Percentiles rank a stretch among this genome's conserved stretches.
Conservation (phyloP, 2,888 invertebrate genomes). For the Nineta flava region DNA sequence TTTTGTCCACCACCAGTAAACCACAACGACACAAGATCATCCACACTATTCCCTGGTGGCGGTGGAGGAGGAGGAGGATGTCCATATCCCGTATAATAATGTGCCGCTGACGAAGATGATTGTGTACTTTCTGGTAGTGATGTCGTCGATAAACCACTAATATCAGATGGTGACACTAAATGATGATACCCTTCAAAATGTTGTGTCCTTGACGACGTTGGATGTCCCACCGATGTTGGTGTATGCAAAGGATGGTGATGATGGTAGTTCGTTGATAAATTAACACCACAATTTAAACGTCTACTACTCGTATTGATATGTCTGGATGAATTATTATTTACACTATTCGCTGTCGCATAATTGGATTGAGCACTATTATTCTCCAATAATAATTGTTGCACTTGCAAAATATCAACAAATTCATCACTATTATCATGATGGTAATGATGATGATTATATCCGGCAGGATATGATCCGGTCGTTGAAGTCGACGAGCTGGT, state of each 20-base stretch:
- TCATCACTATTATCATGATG: conserved; percentile 35
- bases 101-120: neutral
- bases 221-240: conserved; percentile 6
- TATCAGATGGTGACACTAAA: conserved; percentile 7
- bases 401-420: conserved; percentile 72
- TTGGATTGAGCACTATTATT: conserved; percentile 20
- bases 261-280: conserved; percentile 11
- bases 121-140: neutral
- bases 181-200: conserved; percentile 9
- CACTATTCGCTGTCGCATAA: conserved; percentile 13
- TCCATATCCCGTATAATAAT: neutral
- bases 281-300: too few species aligned
- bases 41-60: conserved; percentile 37
- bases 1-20: conserved; percentile 36
- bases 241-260: too few species aligned
- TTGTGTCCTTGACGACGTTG: conserved; percentile 7
- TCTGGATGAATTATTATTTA: conserved; percentile 13
- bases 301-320: conserved; percentile 11
- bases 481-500: neutral
- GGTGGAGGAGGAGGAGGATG: conserved; percentile 20
- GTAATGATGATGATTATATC: conserved; percentile 2
- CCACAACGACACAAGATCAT: conserved; percentile 61
- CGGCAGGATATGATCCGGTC: neutral
- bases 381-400: conserved; percentile 56
- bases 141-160: conserved; percentile 1